Evolutionary conservation across 2,113 vertebrate species (phyloP).

Genomic region (Colaptes auratus): DNA sequence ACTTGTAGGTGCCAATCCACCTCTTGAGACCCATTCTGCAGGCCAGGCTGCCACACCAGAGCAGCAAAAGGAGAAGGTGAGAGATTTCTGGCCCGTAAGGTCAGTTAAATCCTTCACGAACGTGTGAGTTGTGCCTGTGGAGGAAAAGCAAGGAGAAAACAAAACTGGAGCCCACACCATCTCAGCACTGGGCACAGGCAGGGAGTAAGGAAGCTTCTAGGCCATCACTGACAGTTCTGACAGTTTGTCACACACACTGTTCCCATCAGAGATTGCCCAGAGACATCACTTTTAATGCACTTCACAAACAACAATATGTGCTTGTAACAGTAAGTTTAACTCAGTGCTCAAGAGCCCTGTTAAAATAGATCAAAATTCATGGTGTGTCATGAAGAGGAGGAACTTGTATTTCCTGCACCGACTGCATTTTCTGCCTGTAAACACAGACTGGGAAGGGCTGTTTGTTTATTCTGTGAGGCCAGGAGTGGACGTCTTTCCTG

Average conservation of each 20-base stretch:
- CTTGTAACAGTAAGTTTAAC: not conserved
- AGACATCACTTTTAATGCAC: not conserved
- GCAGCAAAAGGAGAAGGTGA: not conserved
- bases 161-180: not conserved
- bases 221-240: accelerated
- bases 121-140: not conserved
- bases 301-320: not conserved
- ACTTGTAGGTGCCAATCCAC: accelerated
- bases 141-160: not conserved
- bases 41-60: not conserved
- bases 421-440: accelerated
- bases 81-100: not conserved
- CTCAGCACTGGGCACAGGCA: accelerated
- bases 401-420: not conserved
- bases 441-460: not conserved
- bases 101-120: not conserved
- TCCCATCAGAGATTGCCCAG: not conserved
- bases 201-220: not conserved
- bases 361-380: not conserved
- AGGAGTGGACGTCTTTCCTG: not conserved
- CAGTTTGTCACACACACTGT: not conserved
- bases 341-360: not conserved
- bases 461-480: not conserved
- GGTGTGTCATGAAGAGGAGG: not conserved
- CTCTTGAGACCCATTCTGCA: not conserved